Evolutionary conservation across 2,888 invertebrate species (phyloP), one percentile per base, ranked within the genome.

Genomic region (Eucera pruinosa): DNA sequence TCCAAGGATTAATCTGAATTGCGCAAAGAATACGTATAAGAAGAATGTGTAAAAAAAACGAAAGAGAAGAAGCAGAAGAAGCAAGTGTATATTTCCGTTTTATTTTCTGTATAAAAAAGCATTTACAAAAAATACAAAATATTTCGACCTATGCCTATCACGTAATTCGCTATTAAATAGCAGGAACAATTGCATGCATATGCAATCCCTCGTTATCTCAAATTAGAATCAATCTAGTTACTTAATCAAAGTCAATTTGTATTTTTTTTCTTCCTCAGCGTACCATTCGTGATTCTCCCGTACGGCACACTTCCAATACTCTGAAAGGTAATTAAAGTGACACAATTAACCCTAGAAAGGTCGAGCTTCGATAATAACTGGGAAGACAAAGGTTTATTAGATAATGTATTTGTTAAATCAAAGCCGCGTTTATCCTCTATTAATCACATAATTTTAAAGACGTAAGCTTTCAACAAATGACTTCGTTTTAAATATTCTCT

Each of bases 211-310:
- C 52, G 58, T 72, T 52, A 58, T 54, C 30, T 23, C 23, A 33
- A 65, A 75, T 65, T 75, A 73, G 41, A 48, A 33, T 54, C 65
- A 73, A 77, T 78, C 39, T 27, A 39, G 45, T 57, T 47, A 66
- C 55, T 76, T 65, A 33, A 65, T 41, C 27, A 43, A 64, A 54
- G 76, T 76, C 25, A 86, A 33, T 86, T 91, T 92, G 80, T 93
- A 92, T 69, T 91, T 86, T 69, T 91, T 86, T 83, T 94, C 94
- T 84, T 94, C 93, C 30, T 93, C 92, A 15, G 88, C 78, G 80
- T 94, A 93, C 94, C 94, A 94, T 4, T 93, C 90, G 1, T 87
- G 83, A 80, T 93, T 91, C 23, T 92, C 90, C 72, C 92, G 84
- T 5, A 93, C 88, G 41, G 88, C 88, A 11, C 88, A 83, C 76